Percentiles rank a stretch among this genome's conserved stretches.
These are phyloP conservation scores for Cebidichthys violaceus DNA, from an alignment of 2,113 vertebrate genomes.

Conservation along the genomic window DNA sequence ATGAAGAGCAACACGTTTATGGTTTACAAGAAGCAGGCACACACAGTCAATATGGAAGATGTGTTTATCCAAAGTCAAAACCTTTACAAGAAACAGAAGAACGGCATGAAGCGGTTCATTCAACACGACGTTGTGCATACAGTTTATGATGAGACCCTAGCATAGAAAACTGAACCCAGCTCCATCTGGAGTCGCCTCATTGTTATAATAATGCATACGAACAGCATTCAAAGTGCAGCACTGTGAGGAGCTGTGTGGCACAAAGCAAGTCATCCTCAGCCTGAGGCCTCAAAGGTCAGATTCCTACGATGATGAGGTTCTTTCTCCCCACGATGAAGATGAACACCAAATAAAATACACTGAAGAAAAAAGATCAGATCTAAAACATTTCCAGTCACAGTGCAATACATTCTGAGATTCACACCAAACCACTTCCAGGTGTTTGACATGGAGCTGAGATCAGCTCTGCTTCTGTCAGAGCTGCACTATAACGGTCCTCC, in stretches of 20 bases:
- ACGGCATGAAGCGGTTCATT: conserved; percentile 14
- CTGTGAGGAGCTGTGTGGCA: not conserved
- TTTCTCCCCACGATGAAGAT: not conserved
- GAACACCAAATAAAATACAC: conserved; percentile 42
- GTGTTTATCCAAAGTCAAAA: not conserved
- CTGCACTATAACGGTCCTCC: conserved; percentile 15
- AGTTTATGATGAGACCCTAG: not conserved
- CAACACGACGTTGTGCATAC: too few species aligned
- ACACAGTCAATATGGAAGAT: not conserved
- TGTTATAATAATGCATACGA: conserved; percentile 26
- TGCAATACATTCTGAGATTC: conserved; percentile 73
- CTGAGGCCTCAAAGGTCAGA: conserved; percentile 38
- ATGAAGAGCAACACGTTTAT: conserved; percentile 2
- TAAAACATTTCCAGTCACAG: conserved; percentile 69
- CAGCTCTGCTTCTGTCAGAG: not conserved
- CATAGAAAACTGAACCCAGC: conserved; percentile 12
- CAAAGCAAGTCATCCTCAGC: not conserved
- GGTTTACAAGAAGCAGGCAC: conserved; percentile 29
- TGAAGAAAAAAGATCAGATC: conserved; percentile 27
- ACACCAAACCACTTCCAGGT: conserved; percentile 19
- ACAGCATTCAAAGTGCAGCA: conserved; percentile 37
- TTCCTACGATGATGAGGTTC: not conserved
- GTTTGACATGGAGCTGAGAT: conserved; percentile 32
- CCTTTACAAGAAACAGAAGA: not conserved
- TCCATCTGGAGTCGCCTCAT: not conserved